Evolutionary conservation across 2,888 invertebrate genomes (phyloP), one percentile per base, ranked within the genome.

Genomic region (Chloromyia formosa): DNA sequence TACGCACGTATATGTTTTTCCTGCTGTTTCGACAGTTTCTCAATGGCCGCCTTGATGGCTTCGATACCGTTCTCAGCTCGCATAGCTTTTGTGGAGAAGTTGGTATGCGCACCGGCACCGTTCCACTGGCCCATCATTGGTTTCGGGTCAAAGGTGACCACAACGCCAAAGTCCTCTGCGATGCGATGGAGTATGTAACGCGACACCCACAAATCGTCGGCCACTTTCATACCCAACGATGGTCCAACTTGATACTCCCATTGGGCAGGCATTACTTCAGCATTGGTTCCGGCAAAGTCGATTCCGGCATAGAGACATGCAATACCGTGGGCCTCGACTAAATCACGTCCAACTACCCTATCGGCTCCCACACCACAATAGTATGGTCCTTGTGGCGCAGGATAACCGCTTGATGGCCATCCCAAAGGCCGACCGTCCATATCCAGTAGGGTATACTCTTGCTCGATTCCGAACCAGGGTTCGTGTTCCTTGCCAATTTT

Each of bases 91-190:
- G 95, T 95, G 75, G 96, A 96, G 87, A 96, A 96, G 84, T 96
- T 97, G 73, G 93, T 92, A 84, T 97, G 96, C 79, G 94, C 94
- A 0, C 96, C 98, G 56, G 98, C 95, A 0, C 96, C 96, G 84
- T 96, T 96, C 96, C 96, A 97, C 83, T 94, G 92, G 0, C 84
- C 84, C 68, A 93, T 93, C 53, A 89, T 87, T 0, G 89, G 89
- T 79, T 89, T 89, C 0, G 90, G 89, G 78, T 89, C 88, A 61
- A 89, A 86, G 0, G 88, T 86, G 0, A 90, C 87, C 1, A 85
- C 84, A 10, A 90, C 85, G 14, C 89, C 89, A 79, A 86, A 90
- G 77, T 90, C 89, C 81, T 90, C 90, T 2, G 89, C 88, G 16
- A 90, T 87, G 74, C 90, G 84, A 77, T 87, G 86, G 18, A 90